Percentiles rank a stretch among this genome's conserved stretches.
Evolutionary conservation across 2,888 invertebrate genomes (phyloP).

Genomic region (Cataglyphis livida): DNA sequence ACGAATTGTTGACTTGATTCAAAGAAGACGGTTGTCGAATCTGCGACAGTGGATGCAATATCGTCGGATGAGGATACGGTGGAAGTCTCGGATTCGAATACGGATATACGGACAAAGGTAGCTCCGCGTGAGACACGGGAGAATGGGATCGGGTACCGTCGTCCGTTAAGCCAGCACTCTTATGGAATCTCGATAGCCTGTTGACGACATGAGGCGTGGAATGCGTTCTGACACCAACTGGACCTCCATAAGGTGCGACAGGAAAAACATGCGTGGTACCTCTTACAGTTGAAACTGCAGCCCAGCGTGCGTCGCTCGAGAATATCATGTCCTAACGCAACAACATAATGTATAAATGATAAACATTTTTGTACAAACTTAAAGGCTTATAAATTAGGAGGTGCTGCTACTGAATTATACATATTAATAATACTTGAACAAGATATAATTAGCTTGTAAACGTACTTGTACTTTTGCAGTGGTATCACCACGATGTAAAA

Average conservation of each 20-base stretch:
- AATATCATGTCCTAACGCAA: constrained; percentile 93
- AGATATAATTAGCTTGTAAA: not conserved
- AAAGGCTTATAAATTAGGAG: not conserved
- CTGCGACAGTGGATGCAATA: constrained; percentile 94
- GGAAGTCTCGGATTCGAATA: constrained; percentile 96
- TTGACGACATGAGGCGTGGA: constrained; percentile 97
- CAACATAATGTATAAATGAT: not conserved
- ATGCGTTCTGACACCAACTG: constrained; percentile 96
- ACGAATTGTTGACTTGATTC: constrained; percentile 81
- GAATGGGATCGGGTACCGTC: constrained; percentile 91
- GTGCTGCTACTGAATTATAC: not conserved
- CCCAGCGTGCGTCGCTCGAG: constrained; percentile 97
- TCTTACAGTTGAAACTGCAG: constrained; percentile 96
- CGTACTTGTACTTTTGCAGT: constrained; percentile 95
- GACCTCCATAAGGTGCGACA: constrained; percentile 97
- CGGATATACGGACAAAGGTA: constrained; percentile 86
- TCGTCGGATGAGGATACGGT: constrained; percentile 95
- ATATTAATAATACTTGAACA: constrained; percentile 1
- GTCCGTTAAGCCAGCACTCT: constrained; percentile 95
- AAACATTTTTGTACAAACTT: constrained; percentile 19
- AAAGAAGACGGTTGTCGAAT: constrained; percentile 90
- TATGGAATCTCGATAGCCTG: constrained; percentile 97
- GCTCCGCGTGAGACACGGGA: constrained; percentile 87
- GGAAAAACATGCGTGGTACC: constrained; percentile 99
- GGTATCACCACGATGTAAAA: constrained; percentile 97